A percentile compares a stretch with the other conserved stretches of the same genome.
These are phyloP conservation scores for Chrysomela aeneicollis DNA, from an alignment of 2,888 invertebrate species.

Conservation along the genomic window DNA sequence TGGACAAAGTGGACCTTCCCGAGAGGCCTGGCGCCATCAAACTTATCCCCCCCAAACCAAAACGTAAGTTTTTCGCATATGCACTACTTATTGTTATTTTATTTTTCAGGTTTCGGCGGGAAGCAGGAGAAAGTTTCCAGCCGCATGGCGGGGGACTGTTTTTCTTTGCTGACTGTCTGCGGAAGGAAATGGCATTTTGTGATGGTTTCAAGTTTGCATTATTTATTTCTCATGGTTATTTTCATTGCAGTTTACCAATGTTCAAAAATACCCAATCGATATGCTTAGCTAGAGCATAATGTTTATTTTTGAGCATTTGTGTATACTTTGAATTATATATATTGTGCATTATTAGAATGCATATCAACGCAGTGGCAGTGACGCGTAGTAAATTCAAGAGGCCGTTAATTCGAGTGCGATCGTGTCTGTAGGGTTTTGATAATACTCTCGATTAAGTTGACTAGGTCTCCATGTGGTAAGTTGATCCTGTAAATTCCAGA, in stretches of 20 bases:
- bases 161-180: slow-evolving; percentile 44
- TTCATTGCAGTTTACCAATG: slow-evolving; percentile 35
- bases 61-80: slow-evolving; percentile 77
- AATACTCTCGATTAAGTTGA: slow-evolving; percentile 32
- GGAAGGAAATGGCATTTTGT: slow-evolving; percentile 41
- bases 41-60: slow-evolving; percentile 86
- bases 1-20: slow-evolving; percentile 61
- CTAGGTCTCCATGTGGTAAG: slow-evolving; percentile 49
- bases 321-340: slow-evolving; percentile 10
- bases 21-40: slow-evolving; percentile 86
- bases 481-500: slow-evolving; percentile 44
- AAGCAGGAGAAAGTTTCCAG: slow-evolving; percentile 42
- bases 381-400: slow-evolving; percentile 32
- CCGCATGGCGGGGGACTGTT: slow-evolving; percentile 43
- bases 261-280: slow-evolving; percentile 18
- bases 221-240: slow-evolving; percentile 36
- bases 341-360: slow-evolving; percentile 16
- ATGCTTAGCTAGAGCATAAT: neutral
- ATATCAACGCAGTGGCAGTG: slow-evolving; percentile 30
- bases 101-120: slow-evolving; percentile 49
- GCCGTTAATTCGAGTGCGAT: slow-evolving; percentile 27
- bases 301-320: slow-evolving; percentile 28
- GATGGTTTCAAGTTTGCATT: slow-evolving; percentile 36
- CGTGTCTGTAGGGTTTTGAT: slow-evolving; percentile 38
- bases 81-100: slow-evolving; percentile 47